These are phyloP conservation scores for Drosophila serrata DNA, from an alignment of 1,140 invertebrate species.

Conservation along the genomic window DNA sequence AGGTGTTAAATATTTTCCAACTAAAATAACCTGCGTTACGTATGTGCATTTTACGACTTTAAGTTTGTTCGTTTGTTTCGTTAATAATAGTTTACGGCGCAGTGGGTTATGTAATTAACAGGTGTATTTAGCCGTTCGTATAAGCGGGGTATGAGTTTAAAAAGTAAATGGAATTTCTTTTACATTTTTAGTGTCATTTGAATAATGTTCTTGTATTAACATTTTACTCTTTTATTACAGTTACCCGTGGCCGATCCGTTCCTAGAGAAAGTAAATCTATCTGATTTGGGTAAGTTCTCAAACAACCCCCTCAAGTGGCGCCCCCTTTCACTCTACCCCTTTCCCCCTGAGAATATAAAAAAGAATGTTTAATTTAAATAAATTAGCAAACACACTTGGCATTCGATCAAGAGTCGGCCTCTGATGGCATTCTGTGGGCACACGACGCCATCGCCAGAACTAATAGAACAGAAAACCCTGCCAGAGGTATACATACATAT, in stretches of 20 bases:
- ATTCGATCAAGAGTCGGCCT: constrained; percentile 49
- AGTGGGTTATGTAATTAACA: constrained; percentile 6
- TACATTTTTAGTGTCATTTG: not conserved
- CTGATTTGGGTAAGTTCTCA: constrained; percentile 92
- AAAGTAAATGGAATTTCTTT: not conserved
- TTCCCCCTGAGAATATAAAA: not conserved
- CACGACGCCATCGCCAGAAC: constrained; percentile 52
- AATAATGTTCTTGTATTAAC: constrained; percentile 46
- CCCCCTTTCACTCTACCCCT: not conserved
- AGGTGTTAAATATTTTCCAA: constrained; percentile 13
- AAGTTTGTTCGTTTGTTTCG: constrained; percentile 25
- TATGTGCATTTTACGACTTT: constrained; percentile 14
- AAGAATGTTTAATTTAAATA: constrained; percentile 48
- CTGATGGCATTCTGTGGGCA: constrained; percentile 44
- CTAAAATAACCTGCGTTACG: constrained; percentile 8
- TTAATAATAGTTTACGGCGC: constrained; percentile 29
- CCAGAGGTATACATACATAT: constrained; percentile 5
- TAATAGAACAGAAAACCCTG: constrained; percentile 9
- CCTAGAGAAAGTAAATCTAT: constrained; percentile 93
- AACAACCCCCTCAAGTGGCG: not conserved
- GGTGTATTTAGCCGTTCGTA: not conserved
- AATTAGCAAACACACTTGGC: constrained; percentile 66
- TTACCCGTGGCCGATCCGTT: constrained; percentile 95
- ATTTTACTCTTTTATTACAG: constrained; percentile 87
- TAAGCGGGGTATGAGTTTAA: not conserved